Evolutionary conservation across 2,888 invertebrate species (phyloP).

Genomic region (Diogma glabrata): DNA sequence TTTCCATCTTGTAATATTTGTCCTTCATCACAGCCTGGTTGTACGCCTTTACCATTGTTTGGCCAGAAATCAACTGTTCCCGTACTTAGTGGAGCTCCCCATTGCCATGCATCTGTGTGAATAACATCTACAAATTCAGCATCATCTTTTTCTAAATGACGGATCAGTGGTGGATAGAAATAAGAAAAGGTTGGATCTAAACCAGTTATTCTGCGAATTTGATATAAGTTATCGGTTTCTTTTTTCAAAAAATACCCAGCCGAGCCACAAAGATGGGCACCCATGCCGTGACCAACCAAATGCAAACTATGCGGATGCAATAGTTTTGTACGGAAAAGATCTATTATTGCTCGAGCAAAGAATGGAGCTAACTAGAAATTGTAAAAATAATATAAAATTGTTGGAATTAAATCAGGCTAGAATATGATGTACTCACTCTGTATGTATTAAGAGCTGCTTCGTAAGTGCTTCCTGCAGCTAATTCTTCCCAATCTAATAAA

Average conservation of each 20-base stretch:
- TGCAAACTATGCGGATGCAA: slow-evolving; percentile 29
- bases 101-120: slow-evolving; percentile 47
- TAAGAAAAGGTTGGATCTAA: slow-evolving; percentile 20
- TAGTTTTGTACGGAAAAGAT: slow-evolving; percentile 29
- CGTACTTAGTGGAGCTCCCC: slow-evolving; percentile 40
- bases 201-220: slow-evolving; percentile 18
- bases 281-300: slow-evolving; percentile 34
- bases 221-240: slow-evolving; percentile 22
- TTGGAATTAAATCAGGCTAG: neutral
- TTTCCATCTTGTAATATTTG: slow-evolving; percentile 31
- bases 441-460: slow-evolving; percentile 26
- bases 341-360: slow-evolving; percentile 23
- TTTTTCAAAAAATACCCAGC: slow-evolving; percentile 27
- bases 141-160: slow-evolving; percentile 25
- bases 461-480: slow-evolving; percentile 34
- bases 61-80: slow-evolving; percentile 41
- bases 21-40: slow-evolving; percentile 18
- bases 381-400: neutral
- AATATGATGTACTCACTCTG: neutral
- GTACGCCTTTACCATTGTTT: slow-evolving; percentile 19
- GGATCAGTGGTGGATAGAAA: slow-evolving; percentile 15
- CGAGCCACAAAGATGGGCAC: slow-evolving; percentile 32
- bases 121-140: slow-evolving; percentile 47
- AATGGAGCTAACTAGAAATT: slow-evolving; percentile 20
- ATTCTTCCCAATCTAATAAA: slow-evolving; percentile 32